Evolutionary conservation across 2,888 invertebrate genomes (phyloP), one percentile per base, ranked within the genome.

Genomic region (Heliothis peltigera): DNA sequence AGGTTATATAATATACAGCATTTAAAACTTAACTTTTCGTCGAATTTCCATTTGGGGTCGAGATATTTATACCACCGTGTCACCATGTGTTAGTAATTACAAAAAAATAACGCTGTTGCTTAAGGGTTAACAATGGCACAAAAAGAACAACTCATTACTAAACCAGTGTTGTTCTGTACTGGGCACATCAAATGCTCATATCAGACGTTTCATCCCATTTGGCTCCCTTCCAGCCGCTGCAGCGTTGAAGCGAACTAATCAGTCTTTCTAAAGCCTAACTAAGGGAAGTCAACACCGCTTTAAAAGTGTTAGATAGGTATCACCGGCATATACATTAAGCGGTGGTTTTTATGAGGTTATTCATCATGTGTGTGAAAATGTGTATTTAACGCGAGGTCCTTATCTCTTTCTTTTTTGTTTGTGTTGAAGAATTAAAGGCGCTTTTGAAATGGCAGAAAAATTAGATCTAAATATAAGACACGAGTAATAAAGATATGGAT

Each of bases 141-240:
- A 76, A 60, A 75, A 70, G 25, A 25, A 32, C 46, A 21, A 25
- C 55, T 58, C 43, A 59, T 55, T 60, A 56, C 4, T 60, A 51
- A 58, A 55, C 39, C 19, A 12, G 44, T 70, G 55, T 51, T 21
- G 44, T 52, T 7, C 25, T n/a, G 39, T n/a, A 62, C 66, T 35
- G 48, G 59, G 47, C 56, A 44, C 21, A 75, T 54, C 65, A 62
- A 59, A 47, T 18, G 49, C 46, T 46, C 35, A 6, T 42, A 19
- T 35, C 10, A 19, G 63, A n/a, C 43, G 49, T 39, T 79, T 54
- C 47, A 71, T 63, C 53, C 55, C 71, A 79, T 71, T 79, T 70
- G 57, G 71, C 66, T 52, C 15, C 22, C 32, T 28, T 69, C 62
- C 61, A 44, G 46, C 25, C 19, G 12, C 17, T 54, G 43, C 39